These are phyloP conservation scores for Lophura swinhoii DNA, from an alignment of 2,797 vertebrate genomes.

Conservation along the genomic window DNA sequence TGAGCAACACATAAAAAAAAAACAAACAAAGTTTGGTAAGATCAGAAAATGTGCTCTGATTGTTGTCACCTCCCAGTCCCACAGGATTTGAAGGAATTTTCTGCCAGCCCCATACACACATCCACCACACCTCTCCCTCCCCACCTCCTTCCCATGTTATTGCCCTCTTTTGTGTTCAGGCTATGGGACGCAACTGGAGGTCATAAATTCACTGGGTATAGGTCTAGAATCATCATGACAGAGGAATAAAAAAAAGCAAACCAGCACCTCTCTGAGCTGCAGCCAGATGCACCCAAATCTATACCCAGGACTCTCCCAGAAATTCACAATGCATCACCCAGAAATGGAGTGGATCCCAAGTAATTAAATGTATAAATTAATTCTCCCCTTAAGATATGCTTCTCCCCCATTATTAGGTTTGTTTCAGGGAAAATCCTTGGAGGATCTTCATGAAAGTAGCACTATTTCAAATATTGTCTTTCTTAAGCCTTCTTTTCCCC, in stretches of 20 bases:
- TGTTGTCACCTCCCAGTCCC: accelerated
- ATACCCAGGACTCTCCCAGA: slow-evolving; percentile 15
- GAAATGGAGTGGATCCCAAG: slow-evolving; percentile 75
- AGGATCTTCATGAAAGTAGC: slow-evolving; percentile 66
- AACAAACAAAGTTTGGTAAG: background rate
- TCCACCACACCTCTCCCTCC: background rate
- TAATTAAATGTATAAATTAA: slow-evolving; percentile 87
- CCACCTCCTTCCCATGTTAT: accelerated
- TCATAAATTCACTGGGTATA: background rate
- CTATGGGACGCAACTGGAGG: accelerated
- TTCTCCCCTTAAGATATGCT: slow-evolving; percentile 80
- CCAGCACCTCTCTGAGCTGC: background rate
- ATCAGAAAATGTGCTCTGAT: accelerated
- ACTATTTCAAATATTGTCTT: slow-evolving; percentile 54
- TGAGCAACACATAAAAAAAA: accelerated
- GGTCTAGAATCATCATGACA: background rate
- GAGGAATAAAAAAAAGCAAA: background rate
- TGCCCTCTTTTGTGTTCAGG: background rate
- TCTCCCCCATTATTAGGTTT: slow-evolving; percentile 79
- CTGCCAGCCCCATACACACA: accelerated
- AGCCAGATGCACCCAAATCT: background rate
- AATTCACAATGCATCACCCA: slow-evolving; percentile 28
- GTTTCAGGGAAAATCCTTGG: slow-evolving; percentile 63
- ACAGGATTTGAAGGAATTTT: background rate
- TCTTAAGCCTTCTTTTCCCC: background rate